Conservation (phyloP, 1,140 invertebrate genomes). For the Prorops nasuta region DNA sequence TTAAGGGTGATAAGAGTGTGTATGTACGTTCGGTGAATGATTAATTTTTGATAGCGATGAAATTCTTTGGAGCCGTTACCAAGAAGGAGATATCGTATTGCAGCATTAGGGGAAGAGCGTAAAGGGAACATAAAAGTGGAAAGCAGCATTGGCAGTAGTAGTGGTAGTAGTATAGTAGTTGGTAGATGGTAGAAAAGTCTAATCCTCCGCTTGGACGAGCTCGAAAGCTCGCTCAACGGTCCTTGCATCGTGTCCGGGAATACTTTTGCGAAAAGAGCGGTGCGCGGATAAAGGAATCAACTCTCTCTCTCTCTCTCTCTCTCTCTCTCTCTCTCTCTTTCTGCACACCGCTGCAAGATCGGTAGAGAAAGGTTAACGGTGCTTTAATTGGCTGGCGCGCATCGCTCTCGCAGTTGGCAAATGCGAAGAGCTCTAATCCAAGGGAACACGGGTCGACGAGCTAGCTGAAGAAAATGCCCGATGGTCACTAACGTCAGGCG, state of each 20-base stretch:
- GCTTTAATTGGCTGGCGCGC: conserved; percentile 30
- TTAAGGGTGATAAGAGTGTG: no score
- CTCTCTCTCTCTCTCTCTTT: no score
- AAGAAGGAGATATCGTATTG: not conserved
- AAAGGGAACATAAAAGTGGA: not conserved
- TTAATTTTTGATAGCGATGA: no score
- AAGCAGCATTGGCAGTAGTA: no score
- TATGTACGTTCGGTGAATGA: no score
- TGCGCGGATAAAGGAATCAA: conserved; percentile 27
- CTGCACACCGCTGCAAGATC: no score
- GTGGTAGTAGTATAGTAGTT: not conserved
- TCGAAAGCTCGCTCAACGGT: conserved; percentile 11
- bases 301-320: no score
- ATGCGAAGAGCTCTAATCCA: conserved; percentile 32
- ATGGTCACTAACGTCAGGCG: conserved; percentile 46
- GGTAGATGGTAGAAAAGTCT: not conserved
- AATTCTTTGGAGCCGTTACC: no score
- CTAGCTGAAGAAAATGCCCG: conserved; percentile 43
- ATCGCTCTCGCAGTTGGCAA: conserved; percentile 25
- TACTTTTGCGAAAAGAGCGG: conserved; percentile 16
- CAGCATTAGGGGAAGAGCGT: not conserved
- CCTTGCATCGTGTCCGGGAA: conserved; percentile 7
- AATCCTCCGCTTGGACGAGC: conserved; percentile 21
- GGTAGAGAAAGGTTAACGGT: conserved; percentile 30
- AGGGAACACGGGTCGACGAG: conserved; percentile 37